Conservation (phyloP, 2,113 vertebrate genomes). For the Corythaixoides concolor region DNA sequence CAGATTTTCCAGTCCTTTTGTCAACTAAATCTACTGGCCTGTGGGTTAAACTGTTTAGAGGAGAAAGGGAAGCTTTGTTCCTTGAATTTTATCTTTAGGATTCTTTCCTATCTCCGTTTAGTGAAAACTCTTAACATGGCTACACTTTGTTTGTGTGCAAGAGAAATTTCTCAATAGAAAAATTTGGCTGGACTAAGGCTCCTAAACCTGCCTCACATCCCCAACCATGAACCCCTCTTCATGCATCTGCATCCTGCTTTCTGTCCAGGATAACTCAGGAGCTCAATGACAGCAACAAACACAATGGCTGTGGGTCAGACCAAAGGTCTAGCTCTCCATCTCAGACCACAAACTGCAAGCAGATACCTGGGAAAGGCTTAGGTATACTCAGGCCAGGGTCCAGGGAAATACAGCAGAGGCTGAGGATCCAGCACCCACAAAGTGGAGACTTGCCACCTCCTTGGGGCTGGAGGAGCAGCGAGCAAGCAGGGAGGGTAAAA, state of each 20-base stretch:
- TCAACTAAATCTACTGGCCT: neutral
- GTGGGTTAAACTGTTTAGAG: neutral
- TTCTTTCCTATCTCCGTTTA: neutral
- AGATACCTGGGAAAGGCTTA: neutral
- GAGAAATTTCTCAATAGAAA: neutral
- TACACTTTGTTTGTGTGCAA: neutral
- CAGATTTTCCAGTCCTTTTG: neutral
- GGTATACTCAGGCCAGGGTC: neutral
- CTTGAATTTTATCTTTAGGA: neutral
- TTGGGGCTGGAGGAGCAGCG: neutral
- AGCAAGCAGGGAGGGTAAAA: neutral
- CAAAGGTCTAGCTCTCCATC: neutral
- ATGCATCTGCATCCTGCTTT: neutral
- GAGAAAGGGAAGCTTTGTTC: neutral
- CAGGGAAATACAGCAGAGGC: neutral
- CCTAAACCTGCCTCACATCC: neutral
- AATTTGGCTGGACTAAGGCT: neutral
- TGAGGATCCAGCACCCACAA: neutral
- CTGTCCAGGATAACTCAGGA: neutral
- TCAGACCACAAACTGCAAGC: accelerated
- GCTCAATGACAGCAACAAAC: neutral
- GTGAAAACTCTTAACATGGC: neutral
- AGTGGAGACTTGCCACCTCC: accelerated
- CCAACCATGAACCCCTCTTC: neutral
- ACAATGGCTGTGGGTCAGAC: accelerated